A percentile compares a stretch with the other conserved stretches of the same genome.
Evolutionary conservation across 37 sponge, comb jelly and placozoan genomes (phyloP).

Genomic region (Corticium candelabrum): DNA sequence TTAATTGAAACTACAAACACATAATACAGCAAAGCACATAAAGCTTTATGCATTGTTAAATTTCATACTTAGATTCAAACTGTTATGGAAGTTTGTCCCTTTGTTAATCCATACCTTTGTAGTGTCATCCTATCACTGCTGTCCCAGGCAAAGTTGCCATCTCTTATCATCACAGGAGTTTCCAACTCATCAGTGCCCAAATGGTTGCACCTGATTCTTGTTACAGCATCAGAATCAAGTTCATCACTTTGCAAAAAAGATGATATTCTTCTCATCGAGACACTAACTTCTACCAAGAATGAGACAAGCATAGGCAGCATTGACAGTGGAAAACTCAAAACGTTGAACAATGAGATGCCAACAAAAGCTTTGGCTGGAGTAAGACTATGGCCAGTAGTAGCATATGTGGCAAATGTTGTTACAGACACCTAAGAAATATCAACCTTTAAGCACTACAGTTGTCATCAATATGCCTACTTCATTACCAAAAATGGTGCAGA

Average conservation of each 20-base stretch:
- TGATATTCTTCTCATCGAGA: slow-evolving; percentile 67
- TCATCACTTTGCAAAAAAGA: slow-evolving; percentile 67
- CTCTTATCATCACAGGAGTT: no score
- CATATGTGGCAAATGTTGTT: slow-evolving; percentile 83
- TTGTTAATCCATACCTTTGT: neutral
- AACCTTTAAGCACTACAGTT: neutral
- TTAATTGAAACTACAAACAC: neutral
- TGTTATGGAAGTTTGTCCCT: neutral
- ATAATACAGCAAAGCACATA: neutral
- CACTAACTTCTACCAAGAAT: slow-evolving; percentile 65
- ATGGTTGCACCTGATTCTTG: no score
- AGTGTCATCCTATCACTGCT: neutral
- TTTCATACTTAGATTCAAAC: neutral
- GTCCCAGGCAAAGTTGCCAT: neutral
- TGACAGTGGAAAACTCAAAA: slow-evolving; percentile 82
- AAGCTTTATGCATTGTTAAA: neutral
- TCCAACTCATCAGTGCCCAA: no score
- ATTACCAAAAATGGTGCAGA: slow-evolving; percentile 82
- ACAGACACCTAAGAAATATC: slow-evolving; percentile 65
- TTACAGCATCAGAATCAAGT: slow-evolving; percentile 70
- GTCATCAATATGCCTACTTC: neutral
- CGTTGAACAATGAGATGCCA: slow-evolving; percentile 90
- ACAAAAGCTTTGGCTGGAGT: slow-evolving; percentile 82
- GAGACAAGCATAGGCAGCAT: slow-evolving; percentile 83
- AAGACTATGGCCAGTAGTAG: slow-evolving; percentile 31